Base-by-base conservation (phyloP, 1,140 invertebrate genomes). In the Papilio polyxenes region DNA sequence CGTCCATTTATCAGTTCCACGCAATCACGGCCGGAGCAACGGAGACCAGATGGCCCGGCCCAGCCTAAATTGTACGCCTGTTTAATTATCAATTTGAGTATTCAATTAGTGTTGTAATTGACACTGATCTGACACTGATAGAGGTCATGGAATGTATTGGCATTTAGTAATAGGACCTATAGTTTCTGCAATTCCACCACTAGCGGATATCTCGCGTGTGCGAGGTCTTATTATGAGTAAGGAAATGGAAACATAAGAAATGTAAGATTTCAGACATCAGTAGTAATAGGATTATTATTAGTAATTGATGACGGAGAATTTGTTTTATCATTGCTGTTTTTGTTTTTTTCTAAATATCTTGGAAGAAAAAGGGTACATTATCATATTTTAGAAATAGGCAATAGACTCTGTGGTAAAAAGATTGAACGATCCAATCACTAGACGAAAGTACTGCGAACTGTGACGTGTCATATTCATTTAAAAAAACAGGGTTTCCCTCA, bases 81-180 rank as follows among this genome's bases (percentile, higher is more conserved):
- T 37, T 40, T 72, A 72, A 72, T 72, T 72, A 72, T 72, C 65
- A 72, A 37, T 72, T 62, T 37, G 5, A 40, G 9, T 72, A 72
- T 72, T 37, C 31, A 40, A 72, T 72, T 72, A 15, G n/a, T 62
- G 17, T 8, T 62, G 65, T 72, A 72, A 72, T 72, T 72, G 65
- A 72, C 37, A 72, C 37, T 72, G 65, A 72, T 31, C 65, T 37
- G 23, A 23, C 31, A 2, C 31, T 40, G 31, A 72, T 40, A 40
- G 13, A 72, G 65, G 31, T 72, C 65, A 72, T 72, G 31, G 23
- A 37, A 37, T 65, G 62, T 65, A 10, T 65, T 65, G 7, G 9
- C 5, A 17, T 17, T 53, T 53, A 53, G 15, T 15, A 17, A 59
- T 20, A 13, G 49, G 10, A 51, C 49, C 23, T 65, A 65, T 31